A percentile compares a stretch with the other conserved stretches of the same genome.
These are phyloP conservation scores for Xestia ashworthii DNA, from an alignment of 2,888 invertebrate species.

Conservation along the genomic window DNA sequence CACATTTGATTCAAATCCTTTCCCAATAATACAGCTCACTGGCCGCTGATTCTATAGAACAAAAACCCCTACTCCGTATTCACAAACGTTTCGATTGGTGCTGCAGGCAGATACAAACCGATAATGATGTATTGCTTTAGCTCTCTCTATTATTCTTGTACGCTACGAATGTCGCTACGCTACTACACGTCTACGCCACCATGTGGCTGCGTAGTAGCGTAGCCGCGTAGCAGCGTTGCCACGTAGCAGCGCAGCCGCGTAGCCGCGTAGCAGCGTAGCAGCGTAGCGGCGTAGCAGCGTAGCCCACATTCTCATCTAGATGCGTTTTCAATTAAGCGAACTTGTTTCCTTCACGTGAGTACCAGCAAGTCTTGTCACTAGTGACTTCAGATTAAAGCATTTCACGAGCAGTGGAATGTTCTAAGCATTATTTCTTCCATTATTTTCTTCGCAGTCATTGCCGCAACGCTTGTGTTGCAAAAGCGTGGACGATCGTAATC, in stretches of 20 bases:
- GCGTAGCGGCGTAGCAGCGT: neutral
- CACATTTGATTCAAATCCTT: slow-evolving; percentile 22
- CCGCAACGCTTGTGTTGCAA: neutral
- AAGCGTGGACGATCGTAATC: neutral
- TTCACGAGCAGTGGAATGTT: neutral
- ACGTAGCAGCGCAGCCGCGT: slow-evolving; percentile 1
- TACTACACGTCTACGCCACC: too few species aligned
- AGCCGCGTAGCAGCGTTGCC: slow-evolving; percentile 9
- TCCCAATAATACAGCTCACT: slow-evolving; percentile 6
- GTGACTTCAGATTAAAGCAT: neutral
- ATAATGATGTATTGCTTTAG: slow-evolving; percentile 20
- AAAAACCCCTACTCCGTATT: slow-evolving; percentile 5
- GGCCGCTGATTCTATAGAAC: slow-evolving; percentile 1
- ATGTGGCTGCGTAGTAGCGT: slow-evolving; percentile 24
- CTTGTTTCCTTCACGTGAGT: neutral
- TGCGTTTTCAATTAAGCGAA: neutral
- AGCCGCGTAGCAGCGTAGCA: slow-evolving; percentile 13
- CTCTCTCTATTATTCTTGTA: slow-evolving; percentile 36
- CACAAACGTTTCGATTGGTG: neutral
- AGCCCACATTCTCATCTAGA: slow-evolving; percentile 3
- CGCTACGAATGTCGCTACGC: neutral
- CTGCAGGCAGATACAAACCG: slow-evolving; percentile 15
- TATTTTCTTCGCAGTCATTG: neutral
- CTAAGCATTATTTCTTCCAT: neutral
- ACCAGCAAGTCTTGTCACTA: neutral